phyloP scores from a whole-genome alignment of 2,113 vertebrate genomes.

The Stercorarius parasiticus region DNA sequence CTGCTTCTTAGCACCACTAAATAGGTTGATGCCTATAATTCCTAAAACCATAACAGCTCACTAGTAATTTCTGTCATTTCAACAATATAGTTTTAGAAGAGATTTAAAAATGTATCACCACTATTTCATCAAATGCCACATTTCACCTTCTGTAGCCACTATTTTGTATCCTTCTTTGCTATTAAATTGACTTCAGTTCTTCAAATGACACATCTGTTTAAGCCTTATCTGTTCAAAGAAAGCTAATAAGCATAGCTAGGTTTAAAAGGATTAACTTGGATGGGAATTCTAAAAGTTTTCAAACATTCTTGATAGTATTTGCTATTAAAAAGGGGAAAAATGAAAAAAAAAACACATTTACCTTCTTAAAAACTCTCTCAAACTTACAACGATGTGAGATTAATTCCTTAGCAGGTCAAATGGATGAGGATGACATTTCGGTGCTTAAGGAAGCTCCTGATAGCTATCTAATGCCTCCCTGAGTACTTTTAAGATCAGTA shows the following conservation, averaged over 20 bases:
- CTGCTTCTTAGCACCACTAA: slow-evolving; percentile 70
- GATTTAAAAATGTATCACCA: slow-evolving; percentile 73
- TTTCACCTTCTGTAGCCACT: slow-evolving; percentile 74
- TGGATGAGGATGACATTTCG: slow-evolving; percentile 32
- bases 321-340: slow-evolving; percentile 27
- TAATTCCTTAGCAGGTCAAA: slow-evolving; percentile 57
- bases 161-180: slow-evolving; percentile 70
- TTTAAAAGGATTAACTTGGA: slow-evolving; percentile 76
- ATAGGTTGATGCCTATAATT: slow-evolving; percentile 75
- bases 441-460: slow-evolving; percentile 16
- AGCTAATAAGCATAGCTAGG: slow-evolving; percentile 75
- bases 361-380: slow-evolving; percentile 62
- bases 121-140: slow-evolving; percentile 74
- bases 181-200: slow-evolving; percentile 73
- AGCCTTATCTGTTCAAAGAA: slow-evolving; percentile 76
- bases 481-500: not conserved
- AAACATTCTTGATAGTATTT: slow-evolving; percentile 68
- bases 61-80: slow-evolving; percentile 74
- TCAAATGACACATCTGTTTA: slow-evolving; percentile 74
- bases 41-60: slow-evolving; percentile 75
- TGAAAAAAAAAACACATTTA: not conserved
- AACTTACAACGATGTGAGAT: slow-evolving; percentile 26
- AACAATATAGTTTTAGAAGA: slow-evolving; percentile 74
- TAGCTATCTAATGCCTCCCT: not conserved
- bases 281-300: slow-evolving; percentile 73